phyloP scores from a whole-genome alignment of 2,113 vertebrate genomes.

The Lanius collurio region DNA sequence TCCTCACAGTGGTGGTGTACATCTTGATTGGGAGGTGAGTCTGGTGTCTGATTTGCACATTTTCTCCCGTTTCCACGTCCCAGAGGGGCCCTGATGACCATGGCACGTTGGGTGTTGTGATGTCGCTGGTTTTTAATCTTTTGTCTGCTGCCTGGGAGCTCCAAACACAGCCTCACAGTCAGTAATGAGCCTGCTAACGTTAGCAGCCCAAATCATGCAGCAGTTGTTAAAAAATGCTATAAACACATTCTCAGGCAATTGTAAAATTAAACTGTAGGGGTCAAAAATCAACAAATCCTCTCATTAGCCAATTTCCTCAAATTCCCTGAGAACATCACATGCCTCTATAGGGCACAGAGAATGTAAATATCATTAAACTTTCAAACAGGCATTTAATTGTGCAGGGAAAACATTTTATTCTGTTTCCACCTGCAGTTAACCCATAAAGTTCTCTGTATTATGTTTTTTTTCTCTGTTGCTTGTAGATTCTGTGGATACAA shows the following conservation, averaged over 20 bases:
- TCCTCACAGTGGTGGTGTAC: constrained; percentile 92
- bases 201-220: constrained; percentile 44
- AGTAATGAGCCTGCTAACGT: constrained; percentile 46
- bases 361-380: constrained; percentile 71
- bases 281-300: constrained; percentile 62
- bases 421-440: constrained; percentile 42
- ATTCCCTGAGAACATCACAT: constrained; percentile 60
- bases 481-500: constrained; percentile 93
- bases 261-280: constrained; percentile 71
- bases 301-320: constrained; percentile 74
- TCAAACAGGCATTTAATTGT: constrained; percentile 71
- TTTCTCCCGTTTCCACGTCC: background rate
- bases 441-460: constrained; percentile 15
- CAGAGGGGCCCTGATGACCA: background rate
- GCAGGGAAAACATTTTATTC: constrained; percentile 42
- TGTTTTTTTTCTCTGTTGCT: constrained; percentile 44
- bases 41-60: background rate
- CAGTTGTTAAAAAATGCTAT: constrained; percentile 74
- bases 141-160: constrained; percentile 48
- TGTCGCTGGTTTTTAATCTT: background rate
- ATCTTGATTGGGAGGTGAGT: constrained; percentile 92
- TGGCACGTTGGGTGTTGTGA: background rate
- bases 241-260: constrained; percentile 74
- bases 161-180: background rate
- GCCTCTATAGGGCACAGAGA: constrained; percentile 54